These are phyloP conservation scores for Phyto melanocephala DNA, from an alignment of 2,888 invertebrate species.

Conservation along the genomic window DNA sequence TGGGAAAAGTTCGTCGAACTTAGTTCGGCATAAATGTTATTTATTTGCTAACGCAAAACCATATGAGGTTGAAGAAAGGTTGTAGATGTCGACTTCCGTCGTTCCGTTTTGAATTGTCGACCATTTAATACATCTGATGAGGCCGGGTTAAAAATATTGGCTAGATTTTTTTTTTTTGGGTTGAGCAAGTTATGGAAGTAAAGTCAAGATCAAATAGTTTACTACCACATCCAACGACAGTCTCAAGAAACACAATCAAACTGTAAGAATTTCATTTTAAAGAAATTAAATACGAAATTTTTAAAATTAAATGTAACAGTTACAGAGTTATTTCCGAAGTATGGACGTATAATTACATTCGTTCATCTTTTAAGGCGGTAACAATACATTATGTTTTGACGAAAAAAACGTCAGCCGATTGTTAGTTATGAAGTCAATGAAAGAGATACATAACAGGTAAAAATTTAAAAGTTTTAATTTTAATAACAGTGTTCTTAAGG, in stretches of 20 bases:
- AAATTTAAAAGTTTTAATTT: no score
- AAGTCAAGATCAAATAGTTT: background rate
- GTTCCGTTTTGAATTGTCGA: background rate
- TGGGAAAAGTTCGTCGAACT: no score
- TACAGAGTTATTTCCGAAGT: conserved; percentile 43
- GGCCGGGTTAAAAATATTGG: background rate
- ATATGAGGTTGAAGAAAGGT: background rate
- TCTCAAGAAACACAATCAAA: background rate
- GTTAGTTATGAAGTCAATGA: conserved; percentile 39
- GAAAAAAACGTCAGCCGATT: conserved; percentile 19
- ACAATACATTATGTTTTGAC: conserved; percentile 54
- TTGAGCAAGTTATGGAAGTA: background rate
- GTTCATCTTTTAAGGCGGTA: conserved; percentile 21
- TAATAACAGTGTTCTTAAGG: no score
- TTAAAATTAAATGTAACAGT: conserved; percentile 27
- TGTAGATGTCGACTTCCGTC: background rate
- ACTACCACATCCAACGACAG: background rate
- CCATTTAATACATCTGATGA: background rate
- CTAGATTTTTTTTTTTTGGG: background rate
- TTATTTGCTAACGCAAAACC: no score
- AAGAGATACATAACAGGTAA: conserved; percentile 36
- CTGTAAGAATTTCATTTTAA: background rate
- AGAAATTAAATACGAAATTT: conserved; percentile 31
- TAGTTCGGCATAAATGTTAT: no score
- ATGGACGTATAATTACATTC: conserved; percentile 51